Base-by-base conservation (phyloP, 2,888 invertebrate species). In the Trimorus sp. region DNA sequence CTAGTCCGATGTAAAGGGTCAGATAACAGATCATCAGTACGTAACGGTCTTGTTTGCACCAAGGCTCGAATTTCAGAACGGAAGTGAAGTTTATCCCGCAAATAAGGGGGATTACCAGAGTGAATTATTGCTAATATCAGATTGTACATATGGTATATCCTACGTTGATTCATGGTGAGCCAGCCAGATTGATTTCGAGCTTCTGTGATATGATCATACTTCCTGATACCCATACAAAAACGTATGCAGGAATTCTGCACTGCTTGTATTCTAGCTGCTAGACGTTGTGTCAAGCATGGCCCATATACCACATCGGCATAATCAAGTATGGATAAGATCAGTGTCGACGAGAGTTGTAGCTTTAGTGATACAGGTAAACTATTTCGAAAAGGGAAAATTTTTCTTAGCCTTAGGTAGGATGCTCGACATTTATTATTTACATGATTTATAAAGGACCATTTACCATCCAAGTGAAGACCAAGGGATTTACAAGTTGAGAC, bases 171-270 rank as follows among this genome's bases (percentile, higher is more conserved):
- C 26, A 26, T 26, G 4, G 26, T 26, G 26, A 26, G 26, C 26
- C 26, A 26, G 4, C 26, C 26, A 26, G 26, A 26, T 4, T 26
- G 26, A 26, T 26, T 26, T 26, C 26, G 26, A 26, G 26, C 26
- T 26, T 26, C 26, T 26, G 26, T 26, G 26, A 26, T 26, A 26
- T 4, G 26, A 26, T 26, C 26, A 26, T 26, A 60, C 11, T 45
- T 42, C 42, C 62, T 45, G 9, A 62, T 36, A 36, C 48, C 62
- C 15, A 26, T 37, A 40, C 26, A 36, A 3, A 62, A 37, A 8
- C 62, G 48, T 7, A 62, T 6, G 36, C 48, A 62, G 5, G 48
- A 40, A 48, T 62, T 62, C 37, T 62, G 62, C 16, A 53, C 7
- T 1, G 26, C 8, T 14, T 53, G 53, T 1, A 53, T 14, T 11